Percentiles rank a stretch among this genome's conserved stretches.
phyloP scores from a whole-genome alignment of 2,888 invertebrate species.

The Pseudanteris insignis region DNA sequence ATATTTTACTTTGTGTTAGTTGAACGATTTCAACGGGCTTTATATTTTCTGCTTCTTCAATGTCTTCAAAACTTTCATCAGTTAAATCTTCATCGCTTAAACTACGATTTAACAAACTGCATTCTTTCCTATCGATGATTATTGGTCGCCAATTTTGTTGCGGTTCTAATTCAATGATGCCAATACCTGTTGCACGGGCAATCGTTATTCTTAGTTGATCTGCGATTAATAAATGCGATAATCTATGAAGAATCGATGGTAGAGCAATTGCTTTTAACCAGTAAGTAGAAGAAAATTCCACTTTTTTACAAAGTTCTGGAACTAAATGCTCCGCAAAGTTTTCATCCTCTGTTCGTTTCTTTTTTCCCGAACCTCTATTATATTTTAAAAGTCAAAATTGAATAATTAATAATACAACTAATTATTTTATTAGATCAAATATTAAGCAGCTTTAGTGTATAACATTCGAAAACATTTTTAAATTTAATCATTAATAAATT shows the following conservation, averaged over 20 bases:
- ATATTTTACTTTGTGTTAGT: conserved; percentile 30
- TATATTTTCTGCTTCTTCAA: background rate
- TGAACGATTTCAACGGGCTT: too few relatives aligned
- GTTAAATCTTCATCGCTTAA: background rate
- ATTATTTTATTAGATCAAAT: too few relatives aligned
- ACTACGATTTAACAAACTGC: too few relatives aligned
- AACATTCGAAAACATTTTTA: too few relatives aligned
- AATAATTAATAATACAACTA: too few relatives aligned
- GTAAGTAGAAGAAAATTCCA: conserved; percentile 76
- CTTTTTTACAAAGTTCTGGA: conserved; percentile 85
- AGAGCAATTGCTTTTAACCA: conserved; percentile 88
- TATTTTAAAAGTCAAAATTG: too few relatives aligned
- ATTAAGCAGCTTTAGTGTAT: too few relatives aligned
- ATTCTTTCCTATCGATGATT: background rate
- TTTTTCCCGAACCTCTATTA: too few relatives aligned
- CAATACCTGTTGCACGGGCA: conserved; percentile 62
- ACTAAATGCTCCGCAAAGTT: conserved; percentile 77
- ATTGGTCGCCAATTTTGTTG: conserved; percentile 58
- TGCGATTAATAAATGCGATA: conserved; percentile 75
- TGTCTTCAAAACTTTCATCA: background rate
- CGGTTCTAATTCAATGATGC: conserved; percentile 44
- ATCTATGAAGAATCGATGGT: conserved; percentile 85
- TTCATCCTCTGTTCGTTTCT: conserved; percentile 66
- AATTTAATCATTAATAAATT: conserved; percentile 47
- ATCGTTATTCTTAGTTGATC: conserved; percentile 76